Percentiles rank a stretch among this genome's conserved stretches.
Evolutionary conservation across 2,888 invertebrate species (phyloP).

Genomic region (Coelopa pilipes): DNA sequence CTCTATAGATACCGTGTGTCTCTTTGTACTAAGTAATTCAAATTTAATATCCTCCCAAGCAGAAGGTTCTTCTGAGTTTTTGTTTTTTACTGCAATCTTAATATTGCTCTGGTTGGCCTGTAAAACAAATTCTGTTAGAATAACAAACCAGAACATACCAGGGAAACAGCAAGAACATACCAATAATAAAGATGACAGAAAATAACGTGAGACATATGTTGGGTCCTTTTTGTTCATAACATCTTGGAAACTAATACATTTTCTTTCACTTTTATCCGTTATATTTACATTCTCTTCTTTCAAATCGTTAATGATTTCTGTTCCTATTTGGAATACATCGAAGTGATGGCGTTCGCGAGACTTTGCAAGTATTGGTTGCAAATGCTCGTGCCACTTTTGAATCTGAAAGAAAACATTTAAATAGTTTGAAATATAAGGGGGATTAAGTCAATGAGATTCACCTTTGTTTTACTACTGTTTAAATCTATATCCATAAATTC

Average conservation of each 20-base stretch:
- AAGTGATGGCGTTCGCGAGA: slow-evolving; percentile 63
- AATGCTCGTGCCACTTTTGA: slow-evolving; percentile 60
- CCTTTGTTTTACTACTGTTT: slow-evolving; percentile 43
- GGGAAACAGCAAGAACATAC: slow-evolving; percentile 46
- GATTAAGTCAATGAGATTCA: neutral
- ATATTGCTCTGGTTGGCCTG: slow-evolving; percentile 60
- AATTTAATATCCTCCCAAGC: slow-evolving; percentile 52
- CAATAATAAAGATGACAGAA: slow-evolving; percentile 59
- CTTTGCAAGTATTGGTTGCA: slow-evolving; percentile 58
- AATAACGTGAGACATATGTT: slow-evolving; percentile 54
- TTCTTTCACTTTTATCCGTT: neutral
- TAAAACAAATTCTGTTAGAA: neutral
- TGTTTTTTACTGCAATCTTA: slow-evolving; percentile 44
- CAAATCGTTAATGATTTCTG: slow-evolving; percentile 57
- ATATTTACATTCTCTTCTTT: slow-evolving; percentile 26
- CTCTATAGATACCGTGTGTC: slow-evolving; percentile 57
- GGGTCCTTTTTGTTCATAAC: slow-evolving; percentile 57
- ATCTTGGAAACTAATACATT: slow-evolving; percentile 50
- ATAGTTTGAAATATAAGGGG: neutral
- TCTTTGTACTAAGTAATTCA: slow-evolving; percentile 51
- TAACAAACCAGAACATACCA: neutral
- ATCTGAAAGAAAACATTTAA: slow-evolving; percentile 49
- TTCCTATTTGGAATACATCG: slow-evolving; percentile 59
- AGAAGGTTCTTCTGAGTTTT: slow-evolving; percentile 50
- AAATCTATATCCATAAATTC: slow-evolving; percentile 35